Conservation (phyloP, 2,888 invertebrate genomes). For the Chalcosyrphus nemorum region DNA sequence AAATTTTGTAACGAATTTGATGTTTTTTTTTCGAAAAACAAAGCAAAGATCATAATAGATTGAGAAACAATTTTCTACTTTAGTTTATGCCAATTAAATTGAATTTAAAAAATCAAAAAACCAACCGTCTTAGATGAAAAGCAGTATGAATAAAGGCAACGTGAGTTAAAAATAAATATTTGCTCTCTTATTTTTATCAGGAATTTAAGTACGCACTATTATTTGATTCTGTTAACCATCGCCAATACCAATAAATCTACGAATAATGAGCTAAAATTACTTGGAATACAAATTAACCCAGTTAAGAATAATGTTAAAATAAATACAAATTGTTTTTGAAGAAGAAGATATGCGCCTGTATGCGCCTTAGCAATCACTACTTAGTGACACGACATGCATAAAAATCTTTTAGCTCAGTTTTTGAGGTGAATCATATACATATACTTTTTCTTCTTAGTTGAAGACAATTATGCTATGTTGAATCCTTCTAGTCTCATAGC, state of each 20-base stretch:
- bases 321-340: no score
- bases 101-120: neutral
- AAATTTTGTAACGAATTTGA: constrained; percentile 21
- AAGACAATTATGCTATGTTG: no score
- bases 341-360: no score
- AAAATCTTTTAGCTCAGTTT: no score
- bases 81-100: constrained; percentile 22
- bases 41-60: neutral
- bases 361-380: no score
- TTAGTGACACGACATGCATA: no score
- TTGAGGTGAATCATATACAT: no score
- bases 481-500: no score
- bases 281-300: no score
- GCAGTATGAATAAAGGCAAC: neutral
- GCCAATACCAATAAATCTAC: neutral
- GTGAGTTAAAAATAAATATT: neutral
- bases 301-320: no score
- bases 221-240: neutral
- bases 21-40: constrained; percentile 18
- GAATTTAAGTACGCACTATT: neutral
- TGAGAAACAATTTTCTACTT: constrained; percentile 4
- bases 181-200: neutral
- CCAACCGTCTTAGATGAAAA: neutral
- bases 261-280: no score
- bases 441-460: no score